Conservation (phyloP, 2,888 invertebrate species). For the Diabrotica balteata region DNA sequence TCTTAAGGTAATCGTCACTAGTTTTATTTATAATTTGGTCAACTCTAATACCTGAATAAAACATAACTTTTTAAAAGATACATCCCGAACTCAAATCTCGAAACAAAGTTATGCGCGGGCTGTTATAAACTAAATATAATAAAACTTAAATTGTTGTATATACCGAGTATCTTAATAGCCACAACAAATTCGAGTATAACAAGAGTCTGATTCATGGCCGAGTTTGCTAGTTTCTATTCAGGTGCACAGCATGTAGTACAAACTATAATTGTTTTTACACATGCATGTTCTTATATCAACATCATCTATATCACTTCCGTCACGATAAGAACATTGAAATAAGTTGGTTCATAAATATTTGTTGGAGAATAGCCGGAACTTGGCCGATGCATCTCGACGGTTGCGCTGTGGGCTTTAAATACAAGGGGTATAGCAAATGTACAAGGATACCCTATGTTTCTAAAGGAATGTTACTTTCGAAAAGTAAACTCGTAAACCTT, state of each 20-base stretch:
- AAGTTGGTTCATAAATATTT: conserved; percentile 44
- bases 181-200: conserved; percentile 35
- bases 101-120: too few relatives aligned
- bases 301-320: conserved; percentile 52
- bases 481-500: too few relatives aligned
- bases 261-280: conserved; percentile 53
- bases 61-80: too few relatives aligned
- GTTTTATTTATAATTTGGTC: too few relatives aligned
- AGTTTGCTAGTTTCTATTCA: conserved; percentile 39
- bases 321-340: conserved; percentile 48
- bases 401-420: conserved; percentile 8
- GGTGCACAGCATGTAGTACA: conserved; percentile 46
- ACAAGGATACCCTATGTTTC: too few relatives aligned
- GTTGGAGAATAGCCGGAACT: conserved; percentile 36
- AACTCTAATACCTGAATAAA: too few relatives aligned
- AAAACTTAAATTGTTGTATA: not conserved
- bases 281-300: conserved; percentile 51
- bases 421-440: too few relatives aligned
- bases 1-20: too few relatives aligned
- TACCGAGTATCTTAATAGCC: not conserved
- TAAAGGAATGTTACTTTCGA: too few relatives aligned
- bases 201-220: conserved; percentile 43
- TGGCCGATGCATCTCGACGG: conserved; percentile 22
- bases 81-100: too few relatives aligned
- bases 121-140: not conserved